Conservation (phyloP, 1,140 invertebrate species). For the Aplysia californica region DNA sequence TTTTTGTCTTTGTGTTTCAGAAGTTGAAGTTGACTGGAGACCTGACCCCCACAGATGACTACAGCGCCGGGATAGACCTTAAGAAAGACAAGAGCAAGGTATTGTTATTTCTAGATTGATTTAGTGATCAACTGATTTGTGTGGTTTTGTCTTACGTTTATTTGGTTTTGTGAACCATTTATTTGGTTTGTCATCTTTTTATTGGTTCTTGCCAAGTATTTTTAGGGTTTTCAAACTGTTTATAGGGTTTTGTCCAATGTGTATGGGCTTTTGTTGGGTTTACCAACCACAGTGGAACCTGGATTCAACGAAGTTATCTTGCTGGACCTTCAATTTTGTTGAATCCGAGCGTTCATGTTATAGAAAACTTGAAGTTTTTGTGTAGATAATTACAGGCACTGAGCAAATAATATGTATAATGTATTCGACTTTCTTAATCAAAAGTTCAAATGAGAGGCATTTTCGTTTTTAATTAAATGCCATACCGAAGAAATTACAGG, state of each 20-base stretch:
- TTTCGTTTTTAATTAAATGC: too few species aligned
- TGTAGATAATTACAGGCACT: too few species aligned
- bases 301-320: too few species aligned
- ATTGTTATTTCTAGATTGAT: neutral
- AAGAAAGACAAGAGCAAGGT: slow-evolving; percentile 13
- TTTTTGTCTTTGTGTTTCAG: neutral
- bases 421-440: too few species aligned
- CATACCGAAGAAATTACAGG: too few species aligned
- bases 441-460: too few species aligned
- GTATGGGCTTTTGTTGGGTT: neutral
- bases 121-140: neutral
- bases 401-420: too few species aligned
- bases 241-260: neutral
- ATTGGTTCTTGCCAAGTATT: neutral
- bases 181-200: neutral
- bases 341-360: too few species aligned
- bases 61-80: neutral
- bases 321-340: too few species aligned
- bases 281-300: too few species aligned
- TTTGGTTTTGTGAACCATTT: neutral
- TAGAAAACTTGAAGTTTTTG: too few species aligned
- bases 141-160: neutral
- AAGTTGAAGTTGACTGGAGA: slow-evolving; percentile 3
- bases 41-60: slow-evolving; percentile 4
- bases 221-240: neutral